Percentiles rank a stretch among this genome's conserved stretches.
These are phyloP conservation scores for Hiodon tergisus DNA, from an alignment of 2,113 vertebrate species.

Conservation along the genomic window DNA sequence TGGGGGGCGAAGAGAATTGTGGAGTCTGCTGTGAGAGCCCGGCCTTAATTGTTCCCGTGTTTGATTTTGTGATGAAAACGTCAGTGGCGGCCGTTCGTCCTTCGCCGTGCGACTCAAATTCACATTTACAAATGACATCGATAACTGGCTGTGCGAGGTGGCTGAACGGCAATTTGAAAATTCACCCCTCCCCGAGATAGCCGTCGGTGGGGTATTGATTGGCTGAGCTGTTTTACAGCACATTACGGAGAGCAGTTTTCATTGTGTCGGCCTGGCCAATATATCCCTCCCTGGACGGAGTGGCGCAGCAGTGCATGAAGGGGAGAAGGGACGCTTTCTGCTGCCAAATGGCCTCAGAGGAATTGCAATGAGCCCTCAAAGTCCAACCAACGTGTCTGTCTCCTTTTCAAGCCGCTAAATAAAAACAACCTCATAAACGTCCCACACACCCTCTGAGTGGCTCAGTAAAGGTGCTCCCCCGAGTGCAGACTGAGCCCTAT, in stretches of 20 bases:
- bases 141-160: not conserved
- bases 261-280: not conserved
- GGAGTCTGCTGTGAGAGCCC: not conserved
- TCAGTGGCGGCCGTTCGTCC: not conserved
- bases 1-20: not conserved
- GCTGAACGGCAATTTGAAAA: not conserved
- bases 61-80: conserved; percentile 11
- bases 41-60: not conserved
- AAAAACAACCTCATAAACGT: too few relatives aligned
- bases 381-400: too few relatives aligned
- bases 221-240: conserved; percentile 5
- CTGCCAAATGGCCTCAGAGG: too few relatives aligned
- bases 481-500: too few relatives aligned
- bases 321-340: too few relatives aligned
- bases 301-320: not conserved
- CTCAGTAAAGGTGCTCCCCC: too few relatives aligned
- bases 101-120: not conserved
- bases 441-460: too few relatives aligned
- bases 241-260: not conserved
- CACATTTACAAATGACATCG: not conserved
- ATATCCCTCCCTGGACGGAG: not conserved
- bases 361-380: too few relatives aligned
- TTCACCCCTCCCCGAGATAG: not conserved
- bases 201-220: not conserved
- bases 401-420: too few relatives aligned